Base-by-base conservation (phyloP, 2,888 invertebrate species). In the Melieria crassipennis region DNA sequence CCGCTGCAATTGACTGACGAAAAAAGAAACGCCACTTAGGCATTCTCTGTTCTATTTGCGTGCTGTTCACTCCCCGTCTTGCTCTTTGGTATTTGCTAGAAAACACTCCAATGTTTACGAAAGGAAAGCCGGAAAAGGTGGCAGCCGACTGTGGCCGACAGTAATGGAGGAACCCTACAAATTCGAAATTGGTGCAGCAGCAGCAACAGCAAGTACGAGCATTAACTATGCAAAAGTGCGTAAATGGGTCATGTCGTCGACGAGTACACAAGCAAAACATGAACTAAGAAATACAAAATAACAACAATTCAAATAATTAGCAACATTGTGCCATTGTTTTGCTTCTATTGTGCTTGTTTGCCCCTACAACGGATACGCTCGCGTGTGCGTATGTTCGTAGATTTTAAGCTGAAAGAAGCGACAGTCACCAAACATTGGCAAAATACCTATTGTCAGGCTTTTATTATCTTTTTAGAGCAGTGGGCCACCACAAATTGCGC, bases 391-490 rank as follows among this genome's bases (percentile, higher is more conserved):
- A 3, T 30, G 30, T 30, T 30, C 30, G 30, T 30, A 30, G 30
- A 30, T 30, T 30, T 3, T 30, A 30, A 30, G 30, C 30, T 30
- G 30, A 3, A 30, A 30, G 30, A 30, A 30, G 30, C 30, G 30
- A 30, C 30, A 30, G 30, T 30, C 30, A 30, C 1, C 30, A 30
- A 30, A 30, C 2, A 30, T 30, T 30, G 30, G 30, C 30, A 30
- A 30, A 30, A 30, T 30, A 30, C 10, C 30, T 13, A 58, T n/a
- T 30, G 16, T 30, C 0, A 58, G 42, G 10, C 10, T 58, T 16
- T 58, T 45, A 9, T 67, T 65, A 69, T 72, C 68, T 72, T 72
- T 72, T 65, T 68, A 64, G 72, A 45, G 52, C 69, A 72, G 47
- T 72, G 65, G 72, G 69, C 58, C 72, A 72, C 11, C 30, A 30